These are phyloP conservation scores for Scaptomyza pallida DNA, from an alignment of 1,140 invertebrate species.

Conservation along the genomic window DNA sequence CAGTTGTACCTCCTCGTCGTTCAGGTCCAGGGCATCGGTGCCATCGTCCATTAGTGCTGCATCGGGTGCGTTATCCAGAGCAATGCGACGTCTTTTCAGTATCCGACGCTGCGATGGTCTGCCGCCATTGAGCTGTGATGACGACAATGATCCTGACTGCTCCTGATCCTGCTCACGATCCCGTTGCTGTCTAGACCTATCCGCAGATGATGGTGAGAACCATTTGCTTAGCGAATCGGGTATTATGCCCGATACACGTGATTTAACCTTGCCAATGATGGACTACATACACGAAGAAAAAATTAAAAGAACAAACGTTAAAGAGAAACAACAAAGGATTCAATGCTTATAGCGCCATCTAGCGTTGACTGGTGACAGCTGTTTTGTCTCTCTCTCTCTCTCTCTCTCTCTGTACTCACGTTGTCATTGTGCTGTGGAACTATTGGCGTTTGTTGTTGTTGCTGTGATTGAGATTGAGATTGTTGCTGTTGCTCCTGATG, in stretches of 20 bases:
- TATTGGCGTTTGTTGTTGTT: constrained; percentile 15
- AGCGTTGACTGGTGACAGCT: not conserved
- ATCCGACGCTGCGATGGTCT: not conserved
- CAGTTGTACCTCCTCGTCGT: constrained; percentile 68
- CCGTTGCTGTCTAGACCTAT: not conserved
- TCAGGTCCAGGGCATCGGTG: constrained; percentile 43
- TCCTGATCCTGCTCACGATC: not conserved
- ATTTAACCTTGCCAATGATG: constrained; percentile 74
- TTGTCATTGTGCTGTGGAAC: constrained; percentile 27
- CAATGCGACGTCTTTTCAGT: not conserved
- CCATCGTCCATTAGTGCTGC: constrained; percentile 59
- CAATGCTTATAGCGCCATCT: not conserved
- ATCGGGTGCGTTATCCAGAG: constrained; percentile 51
- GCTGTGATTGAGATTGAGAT: constrained; percentile 5
- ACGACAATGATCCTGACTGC: not conserved
- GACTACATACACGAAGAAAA: constrained; percentile 57
- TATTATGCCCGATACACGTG: constrained; percentile 69
- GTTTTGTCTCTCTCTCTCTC: too few species aligned
- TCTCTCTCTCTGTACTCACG: constrained; percentile 29
- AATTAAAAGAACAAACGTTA: not conserved
- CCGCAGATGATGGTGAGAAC: constrained; percentile 62
- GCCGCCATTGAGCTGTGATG: constrained; percentile 29
- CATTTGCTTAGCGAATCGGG: constrained; percentile 66
- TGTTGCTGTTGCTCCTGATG: constrained; percentile 26
- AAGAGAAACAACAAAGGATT: not conserved